A percentile compares a stretch with the other conserved stretches of the same genome.
Conservation (phyloP, 2,888 invertebrate genomes). For the Phasia obesa region DNA sequence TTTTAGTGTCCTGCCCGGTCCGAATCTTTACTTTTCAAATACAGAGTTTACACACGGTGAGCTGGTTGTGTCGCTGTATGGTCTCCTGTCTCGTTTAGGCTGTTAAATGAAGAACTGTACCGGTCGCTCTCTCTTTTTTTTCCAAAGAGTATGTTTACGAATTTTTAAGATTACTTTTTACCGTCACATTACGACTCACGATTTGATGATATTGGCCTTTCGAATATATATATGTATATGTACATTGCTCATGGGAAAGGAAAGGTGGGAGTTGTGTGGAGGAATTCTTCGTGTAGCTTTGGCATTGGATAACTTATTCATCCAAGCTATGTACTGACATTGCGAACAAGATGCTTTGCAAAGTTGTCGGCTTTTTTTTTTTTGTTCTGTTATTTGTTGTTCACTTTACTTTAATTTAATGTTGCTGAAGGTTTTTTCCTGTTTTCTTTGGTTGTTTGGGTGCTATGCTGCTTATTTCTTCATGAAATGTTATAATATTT, state of each 20-base stretch:
- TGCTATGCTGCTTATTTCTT: conserved; percentile 20
- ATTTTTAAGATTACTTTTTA: conserved; percentile 61
- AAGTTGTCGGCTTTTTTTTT: conserved; percentile 59
- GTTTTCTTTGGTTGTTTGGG: conserved; percentile 6
- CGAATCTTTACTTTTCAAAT: conserved; percentile 30
- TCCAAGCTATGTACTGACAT: conserved; percentile 37
- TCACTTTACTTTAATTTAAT: conserved; percentile 13
- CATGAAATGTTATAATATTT: conserved; percentile 51
- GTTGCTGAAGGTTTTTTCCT: conserved; percentile 20
- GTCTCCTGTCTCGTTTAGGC: conserved; percentile 1
- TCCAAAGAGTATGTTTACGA: conserved; percentile 4
- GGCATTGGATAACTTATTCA: conserved; percentile 51
- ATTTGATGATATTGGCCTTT: conserved; percentile 55
- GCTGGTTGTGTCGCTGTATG: conserved; percentile 28
- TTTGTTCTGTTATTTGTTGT: conserved; percentile 36
- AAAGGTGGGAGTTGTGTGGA: conserved; percentile 1
- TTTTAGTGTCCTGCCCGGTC: conserved; percentile 29
- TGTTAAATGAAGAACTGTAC: not conserved
- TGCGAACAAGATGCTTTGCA: conserved; percentile 53
- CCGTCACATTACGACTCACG: conserved; percentile 65
- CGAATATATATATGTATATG: not conserved
- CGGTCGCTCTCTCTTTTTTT: not conserved
- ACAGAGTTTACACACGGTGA: conserved; percentile 34
- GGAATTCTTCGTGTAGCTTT: conserved; percentile 50
- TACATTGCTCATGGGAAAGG: not conserved